phyloP scores from a whole-genome alignment of 1,140 invertebrate genomes.

The Caenorhabditis inopinata region DNA sequence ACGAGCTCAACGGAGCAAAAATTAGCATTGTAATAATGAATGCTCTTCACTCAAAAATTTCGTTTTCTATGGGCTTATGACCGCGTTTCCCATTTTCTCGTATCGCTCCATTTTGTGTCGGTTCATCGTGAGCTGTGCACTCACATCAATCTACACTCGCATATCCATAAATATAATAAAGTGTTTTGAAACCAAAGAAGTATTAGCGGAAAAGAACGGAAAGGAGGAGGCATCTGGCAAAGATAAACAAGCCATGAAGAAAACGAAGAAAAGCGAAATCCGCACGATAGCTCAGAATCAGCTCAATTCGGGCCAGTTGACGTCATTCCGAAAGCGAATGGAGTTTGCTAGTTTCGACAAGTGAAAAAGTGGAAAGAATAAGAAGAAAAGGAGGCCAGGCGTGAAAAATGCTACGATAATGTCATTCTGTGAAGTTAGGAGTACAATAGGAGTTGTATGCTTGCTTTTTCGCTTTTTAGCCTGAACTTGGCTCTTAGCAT shows the following conservation, averaged over 20 bases:
- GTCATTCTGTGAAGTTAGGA: neutral
- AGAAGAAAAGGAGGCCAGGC: neutral
- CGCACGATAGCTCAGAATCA: slow-evolving; percentile 21
- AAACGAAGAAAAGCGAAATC: neutral
- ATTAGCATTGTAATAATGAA: slow-evolving; percentile 17
- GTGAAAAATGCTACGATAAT: neutral
- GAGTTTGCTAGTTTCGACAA: neutral
- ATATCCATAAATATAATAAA: neutral
- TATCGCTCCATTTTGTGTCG: neutral
- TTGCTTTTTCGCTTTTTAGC: no score
- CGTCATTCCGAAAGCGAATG: neutral
- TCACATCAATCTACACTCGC: neutral
- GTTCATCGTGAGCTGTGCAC: neutral
- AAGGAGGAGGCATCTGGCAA: neutral
- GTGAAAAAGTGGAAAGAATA: neutral
- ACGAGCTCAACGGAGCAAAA: neutral
- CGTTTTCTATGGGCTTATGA: neutral
- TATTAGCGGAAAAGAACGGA: neutral
- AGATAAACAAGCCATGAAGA: slow-evolving; percentile 16
- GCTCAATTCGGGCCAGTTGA: slow-evolving; percentile 20
- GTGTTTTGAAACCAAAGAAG: slow-evolving; percentile 2
- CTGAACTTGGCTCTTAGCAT: no score
- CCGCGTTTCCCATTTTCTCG: neutral
- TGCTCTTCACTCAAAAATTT: neutral
- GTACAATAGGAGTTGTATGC: no score